phyloP scores from a whole-genome alignment of 2,888 invertebrate species.

The Bruchidius siliquastri region DNA sequence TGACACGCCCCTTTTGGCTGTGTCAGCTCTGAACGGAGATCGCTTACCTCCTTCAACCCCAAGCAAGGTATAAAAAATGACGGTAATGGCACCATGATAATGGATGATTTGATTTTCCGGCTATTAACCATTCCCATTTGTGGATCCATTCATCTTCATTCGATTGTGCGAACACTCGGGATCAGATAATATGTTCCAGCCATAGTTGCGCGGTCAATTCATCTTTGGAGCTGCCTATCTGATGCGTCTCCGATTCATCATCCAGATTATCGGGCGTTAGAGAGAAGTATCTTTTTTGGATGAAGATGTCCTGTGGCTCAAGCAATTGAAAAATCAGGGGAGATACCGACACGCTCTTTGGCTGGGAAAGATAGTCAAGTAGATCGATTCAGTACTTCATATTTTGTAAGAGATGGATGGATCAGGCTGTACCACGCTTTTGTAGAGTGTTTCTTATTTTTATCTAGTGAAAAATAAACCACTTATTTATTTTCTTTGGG shows the following conservation, averaged over 20 bases:
- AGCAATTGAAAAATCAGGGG: not conserved
- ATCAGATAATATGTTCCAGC: not conserved
- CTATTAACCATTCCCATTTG: not conserved
- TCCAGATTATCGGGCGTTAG: not conserved
- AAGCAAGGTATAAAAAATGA: not conserved
- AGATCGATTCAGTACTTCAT: too few relatives aligned
- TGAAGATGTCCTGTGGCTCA: not conserved
- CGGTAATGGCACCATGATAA: not conserved
- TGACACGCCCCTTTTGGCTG: not conserved
- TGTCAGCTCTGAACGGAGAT: not conserved
- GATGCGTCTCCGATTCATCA: not conserved
- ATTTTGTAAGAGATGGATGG: too few relatives aligned
- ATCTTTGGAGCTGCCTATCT: not conserved
- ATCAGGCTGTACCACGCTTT: too few relatives aligned
- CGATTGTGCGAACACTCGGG: not conserved
- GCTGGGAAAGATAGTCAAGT: not conserved
- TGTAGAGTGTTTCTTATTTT: too few relatives aligned
- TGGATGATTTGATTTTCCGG: not conserved
- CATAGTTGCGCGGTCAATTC: not conserved
- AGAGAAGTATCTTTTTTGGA: not conserved
- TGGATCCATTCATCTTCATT: not conserved
- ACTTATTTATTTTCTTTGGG: too few relatives aligned
- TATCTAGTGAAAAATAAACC: too few relatives aligned
- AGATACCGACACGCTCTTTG: not conserved
- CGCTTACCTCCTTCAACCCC: not conserved